Evolutionary conservation across 2,797 vertebrate species (phyloP).

Genomic region (Champsocephalus gunnari): DNA sequence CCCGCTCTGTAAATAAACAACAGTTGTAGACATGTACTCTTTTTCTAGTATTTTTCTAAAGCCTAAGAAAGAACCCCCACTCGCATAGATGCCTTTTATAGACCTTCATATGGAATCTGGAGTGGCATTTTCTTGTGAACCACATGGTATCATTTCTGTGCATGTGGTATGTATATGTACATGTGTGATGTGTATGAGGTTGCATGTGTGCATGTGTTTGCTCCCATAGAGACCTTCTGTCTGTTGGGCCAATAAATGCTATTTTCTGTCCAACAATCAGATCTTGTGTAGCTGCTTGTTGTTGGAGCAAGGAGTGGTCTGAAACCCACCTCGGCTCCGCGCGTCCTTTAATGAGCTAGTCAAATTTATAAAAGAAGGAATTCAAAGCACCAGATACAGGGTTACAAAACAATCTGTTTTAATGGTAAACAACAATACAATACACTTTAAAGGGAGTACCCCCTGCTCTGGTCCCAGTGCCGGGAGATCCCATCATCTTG

Average conservation of each 20-base stretch:
- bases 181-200: not conserved
- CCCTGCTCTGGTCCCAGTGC: too few species aligned
- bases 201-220: slow-evolving; percentile 2
- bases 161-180: not conserved
- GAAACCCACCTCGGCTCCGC: too few species aligned
- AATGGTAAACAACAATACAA: too few species aligned
- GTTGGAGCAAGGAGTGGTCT: too few species aligned
- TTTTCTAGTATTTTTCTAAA: not conserved
- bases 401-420: too few species aligned
- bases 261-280: not conserved
- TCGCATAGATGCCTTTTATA: not conserved
- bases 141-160: slow-evolving; percentile 15
- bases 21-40: not conserved
- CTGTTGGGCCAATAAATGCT: not conserved
- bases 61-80: not conserved
- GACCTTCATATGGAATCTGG: slow-evolving; percentile 9
- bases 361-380: too few species aligned
- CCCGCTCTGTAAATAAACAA: not conserved
- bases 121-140: not conserved
- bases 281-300: not conserved
- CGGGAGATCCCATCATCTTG: too few species aligned
- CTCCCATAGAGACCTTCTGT: slow-evolving; percentile 29
- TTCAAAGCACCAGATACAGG: too few species aligned
- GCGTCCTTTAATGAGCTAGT: too few species aligned
- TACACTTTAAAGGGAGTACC: too few species aligned